Evolutionary conservation across 2,113 vertebrate genomes (phyloP), one percentile per base, ranked within the genome.

Genomic region (Syrrhaptes paradoxus): DNA sequence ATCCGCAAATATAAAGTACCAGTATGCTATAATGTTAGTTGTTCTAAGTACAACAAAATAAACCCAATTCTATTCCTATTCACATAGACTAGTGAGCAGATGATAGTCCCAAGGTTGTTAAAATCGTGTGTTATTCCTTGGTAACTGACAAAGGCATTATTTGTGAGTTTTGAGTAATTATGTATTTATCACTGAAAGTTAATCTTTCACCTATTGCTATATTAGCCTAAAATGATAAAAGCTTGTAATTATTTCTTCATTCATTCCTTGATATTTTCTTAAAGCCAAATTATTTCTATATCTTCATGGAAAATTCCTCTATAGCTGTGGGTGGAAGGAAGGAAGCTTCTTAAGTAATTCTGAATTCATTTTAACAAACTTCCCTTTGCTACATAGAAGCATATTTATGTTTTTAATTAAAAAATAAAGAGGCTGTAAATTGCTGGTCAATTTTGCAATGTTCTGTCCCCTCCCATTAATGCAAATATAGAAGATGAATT

Each of bases 341-440:
- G 55, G 87, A 95, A 74, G 3, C 21, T 81, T 77, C 58, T 66
- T 71, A 80, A 73, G 67, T 82, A 90, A 78, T 78, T 81, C 80
- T 78, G 76, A 87, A 90, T 85, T 86, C 59, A 76, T 82, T 85
- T 91, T 73, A 80, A 36, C 36, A 74, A 91, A 94, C 38, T 92
- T 83, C 38, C 68, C 36, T 73, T 86, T 91, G 63, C 75, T 55
- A 77, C 32, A 52, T 22, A 41, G 89, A 70, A 70, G 32, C 15
- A 91, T 96, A 96, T 94, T 96, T 97, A 96, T 95, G 67, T 74
- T 86, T 97, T 95, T 96, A 95, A 96, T 96, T 96, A 93, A 96
- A 95, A 93, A 94, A 90, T 88, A 95, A 94, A 92, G 82, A 92
- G 55, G 38, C 48, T 90, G 71, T 93, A 95, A 96, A 96, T 91